Evolutionary conservation across 1,140 invertebrate genomes (phyloP).

Genomic region (Mesaphorura yosii): DNA sequence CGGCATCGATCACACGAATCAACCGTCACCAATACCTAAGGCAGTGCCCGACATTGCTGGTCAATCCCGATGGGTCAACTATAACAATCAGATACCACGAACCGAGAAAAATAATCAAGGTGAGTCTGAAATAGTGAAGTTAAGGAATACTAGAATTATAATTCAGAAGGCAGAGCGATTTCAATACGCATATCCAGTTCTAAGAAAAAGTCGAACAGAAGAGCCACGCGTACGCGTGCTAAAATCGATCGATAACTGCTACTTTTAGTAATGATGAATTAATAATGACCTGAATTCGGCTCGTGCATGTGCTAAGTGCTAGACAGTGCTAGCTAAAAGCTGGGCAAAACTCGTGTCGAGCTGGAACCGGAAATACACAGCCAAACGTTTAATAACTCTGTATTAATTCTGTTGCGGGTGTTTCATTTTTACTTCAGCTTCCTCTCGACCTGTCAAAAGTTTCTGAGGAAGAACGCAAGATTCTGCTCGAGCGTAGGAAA

Average conservation of each 20-base stretch:
- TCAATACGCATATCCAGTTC: background rate
- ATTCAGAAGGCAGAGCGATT: background rate
- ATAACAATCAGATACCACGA: slow-evolving; percentile 67
- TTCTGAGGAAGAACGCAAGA: slow-evolving; percentile 53
- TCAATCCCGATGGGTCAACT: slow-evolving; percentile 70
- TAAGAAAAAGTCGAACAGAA: background rate
- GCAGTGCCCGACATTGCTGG: too few relatives aligned
- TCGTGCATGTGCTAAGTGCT: background rate
- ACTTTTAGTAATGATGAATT: background rate
- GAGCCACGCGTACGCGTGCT: too few relatives aligned
- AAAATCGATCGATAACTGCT: background rate
- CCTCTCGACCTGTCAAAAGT: slow-evolving; percentile 60
- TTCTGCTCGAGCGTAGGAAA: slow-evolving; percentile 53
- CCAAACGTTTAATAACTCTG: too few relatives aligned
- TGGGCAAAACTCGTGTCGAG: background rate
- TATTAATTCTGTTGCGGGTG: too few relatives aligned
- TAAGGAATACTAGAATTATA: background rate
- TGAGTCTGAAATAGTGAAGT: slow-evolving; percentile 34
- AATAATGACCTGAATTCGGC: background rate
- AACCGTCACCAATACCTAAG: too few relatives aligned
- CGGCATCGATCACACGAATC: too few relatives aligned
- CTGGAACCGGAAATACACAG: too few relatives aligned
- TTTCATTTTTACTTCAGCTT: slow-evolving; percentile 46
- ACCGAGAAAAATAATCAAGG: slow-evolving; percentile 70
- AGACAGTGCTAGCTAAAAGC: background rate